Evolutionary conservation across 2,888 invertebrate genomes (phyloP), one percentile per base, ranked within the genome.

Genomic region (Eurytoma adleriae): DNA sequence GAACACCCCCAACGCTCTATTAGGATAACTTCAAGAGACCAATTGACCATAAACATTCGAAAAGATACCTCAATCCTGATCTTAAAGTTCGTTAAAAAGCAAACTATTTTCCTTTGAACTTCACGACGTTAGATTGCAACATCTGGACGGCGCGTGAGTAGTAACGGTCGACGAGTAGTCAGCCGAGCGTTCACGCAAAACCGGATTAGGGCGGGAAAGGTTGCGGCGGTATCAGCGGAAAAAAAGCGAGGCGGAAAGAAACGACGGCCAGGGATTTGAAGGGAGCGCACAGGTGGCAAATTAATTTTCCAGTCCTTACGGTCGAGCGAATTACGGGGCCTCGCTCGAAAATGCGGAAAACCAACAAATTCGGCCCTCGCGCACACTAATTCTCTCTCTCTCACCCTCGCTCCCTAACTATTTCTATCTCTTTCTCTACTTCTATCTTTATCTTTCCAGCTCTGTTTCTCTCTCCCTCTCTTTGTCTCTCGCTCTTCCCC

Each of bases 271-370:
- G 18, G 16, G n/a, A 54, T 57, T 59, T 57, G 70, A 50, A 27
- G 69, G 70, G 66, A 50, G 64, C 16, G 72, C 61, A 59, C 52
- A 54, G 74, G 74, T 59, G 57, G 67, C 54, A 78, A 81, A 82
- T 82, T 82, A 79, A 82, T 81, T 82, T 79, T 70, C 66, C 69
- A 66, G 59, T 52, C 59, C 20, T 30, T 59, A 68, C 81, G 78
- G 76, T 77, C 80, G 83, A 84, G 81, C 82, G 85, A 85, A 81
- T 86, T 84, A 84, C 82, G 10, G 40, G 73, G 75, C 67, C 77
- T 79, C 80, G 52, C 56, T 76, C 48, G 69, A 76, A 80, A 82
- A 78, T 71, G 40, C 54, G 71, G 78, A 79, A 82, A 80, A 76
- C 67, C 80, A 72, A 74, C 80, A 71, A 77, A 82, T 82, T 79